These are phyloP conservation scores for Temnothorax curvispinosus DNA, from an alignment of 1,140 invertebrate genomes.

Conservation along the genomic window DNA sequence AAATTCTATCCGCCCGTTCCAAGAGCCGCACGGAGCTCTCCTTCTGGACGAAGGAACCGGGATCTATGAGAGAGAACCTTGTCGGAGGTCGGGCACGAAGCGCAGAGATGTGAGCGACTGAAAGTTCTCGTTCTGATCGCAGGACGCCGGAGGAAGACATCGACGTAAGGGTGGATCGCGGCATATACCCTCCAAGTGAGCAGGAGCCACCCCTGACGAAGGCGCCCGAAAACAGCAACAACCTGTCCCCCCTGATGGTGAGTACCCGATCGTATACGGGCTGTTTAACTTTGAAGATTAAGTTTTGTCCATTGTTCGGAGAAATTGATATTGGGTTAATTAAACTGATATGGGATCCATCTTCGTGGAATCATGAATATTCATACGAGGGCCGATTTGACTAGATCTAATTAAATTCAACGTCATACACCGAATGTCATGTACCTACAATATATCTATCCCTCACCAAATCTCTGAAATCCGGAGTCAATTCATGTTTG, in stretches of 20 bases:
- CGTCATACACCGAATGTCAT: not conserved
- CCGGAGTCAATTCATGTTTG: not conserved
- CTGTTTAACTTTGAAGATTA: too few species aligned
- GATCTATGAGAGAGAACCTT: not conserved
- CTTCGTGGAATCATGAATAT: conserved; percentile 5
- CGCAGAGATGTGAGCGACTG: conserved; percentile 18
- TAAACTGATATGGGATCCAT: not conserved
- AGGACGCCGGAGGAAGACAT: conserved; percentile 70
- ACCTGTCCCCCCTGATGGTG: conserved; percentile 72
- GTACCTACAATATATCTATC: not conserved
- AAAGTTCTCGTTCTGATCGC: conserved; percentile 58
- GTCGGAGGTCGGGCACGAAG: too few species aligned
- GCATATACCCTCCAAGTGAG: conserved; percentile 63
- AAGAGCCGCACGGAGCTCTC: conserved; percentile 10
- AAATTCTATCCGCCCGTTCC: conserved; percentile 71
- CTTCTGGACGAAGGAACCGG: conserved; percentile 2
- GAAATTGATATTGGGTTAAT: not conserved
- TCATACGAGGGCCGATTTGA: not conserved
- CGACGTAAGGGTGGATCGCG: conserved; percentile 62
- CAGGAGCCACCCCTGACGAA: conserved; percentile 52
- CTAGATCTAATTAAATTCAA: conserved; percentile 19
- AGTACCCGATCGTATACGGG: conserved; percentile 18
- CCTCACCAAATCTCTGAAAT: not conserved
- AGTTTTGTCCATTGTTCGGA: not conserved
- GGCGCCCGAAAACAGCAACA: conserved; percentile 68